These are phyloP conservation scores for Lineus longissimus DNA, from an alignment of 1,140 invertebrate species.

Conservation along the genomic window DNA sequence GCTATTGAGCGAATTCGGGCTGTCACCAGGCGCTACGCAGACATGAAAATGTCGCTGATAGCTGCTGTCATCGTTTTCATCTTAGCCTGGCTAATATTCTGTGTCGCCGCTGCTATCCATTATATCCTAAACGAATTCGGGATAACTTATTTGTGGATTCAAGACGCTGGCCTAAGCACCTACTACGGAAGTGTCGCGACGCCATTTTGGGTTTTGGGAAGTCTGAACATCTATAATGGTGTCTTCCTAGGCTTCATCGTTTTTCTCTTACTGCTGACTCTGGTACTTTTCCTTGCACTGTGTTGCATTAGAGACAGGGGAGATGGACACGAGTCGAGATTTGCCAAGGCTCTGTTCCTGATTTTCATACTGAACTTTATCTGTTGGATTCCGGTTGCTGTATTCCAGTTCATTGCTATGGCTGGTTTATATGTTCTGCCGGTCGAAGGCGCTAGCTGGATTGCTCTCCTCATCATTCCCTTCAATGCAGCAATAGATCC, in stretches of 20 bases:
- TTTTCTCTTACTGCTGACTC: too few relatives aligned
- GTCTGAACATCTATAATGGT: too few relatives aligned
- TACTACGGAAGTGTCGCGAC: too few relatives aligned
- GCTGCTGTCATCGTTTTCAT: constrained; percentile 8
- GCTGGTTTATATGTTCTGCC: background rate
- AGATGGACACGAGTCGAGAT: too few relatives aligned
- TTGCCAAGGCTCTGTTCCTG: background rate
- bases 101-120: too few relatives aligned
- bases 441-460: background rate
- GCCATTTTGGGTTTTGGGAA: too few relatives aligned
- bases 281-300: too few relatives aligned
- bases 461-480: background rate
- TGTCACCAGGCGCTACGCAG: constrained; percentile 12
- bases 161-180: too few relatives aligned
- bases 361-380: background rate
- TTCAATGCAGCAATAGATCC: background rate
- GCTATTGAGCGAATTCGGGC: constrained; percentile 32
- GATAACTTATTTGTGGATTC: too few relatives aligned
- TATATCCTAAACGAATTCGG: too few relatives aligned
- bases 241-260: too few relatives aligned
- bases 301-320: too few relatives aligned
- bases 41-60: constrained; percentile 8
- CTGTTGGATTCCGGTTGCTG: constrained; percentile 1
- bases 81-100: constrained; percentile 20
- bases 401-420: background rate